Conservation (phyloP, 2,113 vertebrate species). For the Actenoides hombroni region DNA sequence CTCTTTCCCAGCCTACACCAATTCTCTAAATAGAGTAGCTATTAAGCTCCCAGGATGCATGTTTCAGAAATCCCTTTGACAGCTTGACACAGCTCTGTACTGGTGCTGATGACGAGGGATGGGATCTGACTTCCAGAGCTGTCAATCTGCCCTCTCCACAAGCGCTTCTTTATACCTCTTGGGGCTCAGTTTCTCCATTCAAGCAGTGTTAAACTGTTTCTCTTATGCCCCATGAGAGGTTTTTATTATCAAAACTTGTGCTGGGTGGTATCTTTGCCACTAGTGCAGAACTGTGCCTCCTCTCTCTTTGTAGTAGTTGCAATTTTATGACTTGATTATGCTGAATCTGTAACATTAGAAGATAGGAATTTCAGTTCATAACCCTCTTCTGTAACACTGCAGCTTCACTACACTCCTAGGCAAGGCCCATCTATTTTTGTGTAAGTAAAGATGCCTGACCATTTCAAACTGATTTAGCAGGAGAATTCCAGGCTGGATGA, state of each 20-base stretch:
- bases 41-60: not conserved
- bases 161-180: not conserved
- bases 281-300: not conserved
- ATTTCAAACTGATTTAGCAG: not conserved
- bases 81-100: not conserved
- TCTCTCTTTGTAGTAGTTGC: not conserved
- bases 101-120: not conserved
- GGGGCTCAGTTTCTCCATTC: not conserved
- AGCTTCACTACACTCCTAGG: not conserved
- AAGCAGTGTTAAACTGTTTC: not conserved
- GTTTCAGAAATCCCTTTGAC: not conserved
- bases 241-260: not conserved
- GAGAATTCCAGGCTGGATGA: not conserved
- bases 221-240: not conserved
- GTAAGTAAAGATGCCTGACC: not conserved
- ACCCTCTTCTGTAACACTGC: not conserved
- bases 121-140: not conserved
- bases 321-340: not conserved
- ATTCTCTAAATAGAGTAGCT: not conserved
- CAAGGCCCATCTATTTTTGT: not conserved
- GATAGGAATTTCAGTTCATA: not conserved
- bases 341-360: not conserved
- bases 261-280: not conserved
- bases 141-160: not conserved
- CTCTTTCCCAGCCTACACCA: not conserved